Conservation (phyloP, 2,113 vertebrate genomes). For the Melanerpes aurifrons region DNA sequence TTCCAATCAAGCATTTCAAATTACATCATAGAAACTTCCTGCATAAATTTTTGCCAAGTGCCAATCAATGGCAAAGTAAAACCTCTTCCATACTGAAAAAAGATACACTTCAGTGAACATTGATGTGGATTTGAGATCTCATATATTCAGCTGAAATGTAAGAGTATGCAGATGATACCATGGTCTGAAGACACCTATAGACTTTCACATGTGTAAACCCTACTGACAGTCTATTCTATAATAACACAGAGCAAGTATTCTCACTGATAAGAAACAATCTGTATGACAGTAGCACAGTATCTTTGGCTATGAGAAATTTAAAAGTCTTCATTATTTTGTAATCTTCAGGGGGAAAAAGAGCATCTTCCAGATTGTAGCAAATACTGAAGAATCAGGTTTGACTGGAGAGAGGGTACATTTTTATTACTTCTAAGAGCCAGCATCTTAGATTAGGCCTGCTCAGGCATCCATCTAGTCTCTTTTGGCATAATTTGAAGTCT, state of each 20-base stretch:
- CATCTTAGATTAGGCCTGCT: background rate
- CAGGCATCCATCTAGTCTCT: background rate
- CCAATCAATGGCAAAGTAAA: slow-evolving; percentile 36
- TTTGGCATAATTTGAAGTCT: background rate
- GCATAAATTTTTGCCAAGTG: slow-evolving; percentile 9
- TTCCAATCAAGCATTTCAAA: slow-evolving; percentile 63
- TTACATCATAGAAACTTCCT: slow-evolving; percentile 56
- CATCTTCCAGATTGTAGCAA: background rate
- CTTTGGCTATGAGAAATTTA: background rate
- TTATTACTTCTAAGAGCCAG: background rate
- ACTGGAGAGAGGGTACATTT: background rate
- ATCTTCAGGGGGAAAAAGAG: background rate
- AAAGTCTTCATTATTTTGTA: background rate
- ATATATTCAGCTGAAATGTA: slow-evolving; percentile 15
- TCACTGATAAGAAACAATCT: background rate
- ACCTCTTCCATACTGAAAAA: background rate
- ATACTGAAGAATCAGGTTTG: background rate
- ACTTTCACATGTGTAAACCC: background rate
- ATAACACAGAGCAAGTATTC: background rate
- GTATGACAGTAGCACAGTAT: background rate
- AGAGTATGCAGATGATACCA: background rate
- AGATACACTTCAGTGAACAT: background rate
- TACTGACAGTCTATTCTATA: background rate
- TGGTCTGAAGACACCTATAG: background rate
- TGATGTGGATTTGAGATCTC: slow-evolving; percentile 8